Percentiles rank a stretch among this genome's conserved stretches.
These are phyloP conservation scores for Rana temporaria DNA, from an alignment of 2,113 vertebrate genomes.

Conservation along the genomic window DNA sequence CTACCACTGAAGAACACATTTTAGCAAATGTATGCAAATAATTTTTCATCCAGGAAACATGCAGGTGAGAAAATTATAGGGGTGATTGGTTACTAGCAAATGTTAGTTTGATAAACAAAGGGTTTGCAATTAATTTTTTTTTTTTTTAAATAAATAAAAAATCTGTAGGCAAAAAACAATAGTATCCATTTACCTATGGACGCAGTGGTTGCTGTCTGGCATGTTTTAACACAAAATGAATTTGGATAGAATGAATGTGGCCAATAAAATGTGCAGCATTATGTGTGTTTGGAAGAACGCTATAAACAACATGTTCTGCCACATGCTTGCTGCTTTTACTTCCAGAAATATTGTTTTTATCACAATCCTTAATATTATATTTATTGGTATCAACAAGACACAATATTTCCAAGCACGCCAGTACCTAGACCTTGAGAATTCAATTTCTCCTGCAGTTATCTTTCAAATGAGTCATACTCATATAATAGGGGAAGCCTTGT, in stretches of 20 bases:
- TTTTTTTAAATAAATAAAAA: no score
- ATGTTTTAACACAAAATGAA: neutral
- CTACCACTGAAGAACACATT: no score
- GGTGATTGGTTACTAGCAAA: no score
- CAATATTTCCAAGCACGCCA: neutral
- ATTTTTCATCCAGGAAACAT: no score
- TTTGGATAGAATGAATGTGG: neutral
- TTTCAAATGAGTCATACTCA: neutral
- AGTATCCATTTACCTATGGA: no score
- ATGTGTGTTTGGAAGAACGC: neutral
- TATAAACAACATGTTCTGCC: constrained; percentile 13
- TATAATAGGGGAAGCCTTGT: neutral
- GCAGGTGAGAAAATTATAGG: no score
- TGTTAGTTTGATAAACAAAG: no score
- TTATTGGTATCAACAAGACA: constrained; percentile 14
- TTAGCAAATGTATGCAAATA: no score
- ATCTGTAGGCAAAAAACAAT: no score
- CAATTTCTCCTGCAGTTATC: neutral
- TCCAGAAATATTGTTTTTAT: constrained; percentile 6
- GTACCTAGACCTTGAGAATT: neutral
- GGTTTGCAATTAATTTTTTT: no score
- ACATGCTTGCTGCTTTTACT: neutral
- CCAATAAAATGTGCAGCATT: constrained; percentile 2
- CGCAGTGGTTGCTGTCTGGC: no score
- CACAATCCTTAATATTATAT: neutral